phyloP scores from a whole-genome alignment of 2,113 vertebrate genomes.

The Silurus glanis region DNA sequence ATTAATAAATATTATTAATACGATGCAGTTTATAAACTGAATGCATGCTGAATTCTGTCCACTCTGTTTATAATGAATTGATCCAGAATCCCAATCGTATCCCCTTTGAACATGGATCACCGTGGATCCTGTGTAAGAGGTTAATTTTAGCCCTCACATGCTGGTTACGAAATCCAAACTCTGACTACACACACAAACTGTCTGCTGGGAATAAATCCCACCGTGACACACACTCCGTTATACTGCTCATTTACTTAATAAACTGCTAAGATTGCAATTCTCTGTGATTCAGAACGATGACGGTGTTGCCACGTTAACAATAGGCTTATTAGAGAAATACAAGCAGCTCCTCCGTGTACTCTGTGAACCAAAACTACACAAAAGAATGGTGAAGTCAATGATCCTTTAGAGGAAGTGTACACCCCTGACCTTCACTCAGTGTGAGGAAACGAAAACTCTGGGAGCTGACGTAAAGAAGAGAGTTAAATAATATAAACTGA shows the following conservation, averaged over 20 bases:
- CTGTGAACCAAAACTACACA: neutral
- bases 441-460: conserved; percentile 25
- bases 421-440: conserved; percentile 18
- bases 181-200: neutral
- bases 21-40: neutral
- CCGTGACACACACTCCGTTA: neutral
- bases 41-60: neutral
- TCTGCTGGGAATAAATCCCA: conserved; percentile 10
- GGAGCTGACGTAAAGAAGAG: neutral
- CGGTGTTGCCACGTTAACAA: neutral
- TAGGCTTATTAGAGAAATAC: neutral
- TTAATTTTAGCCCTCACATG: conserved; percentile 53
- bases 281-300: conserved; percentile 7
- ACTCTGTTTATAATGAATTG: neutral
- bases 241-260: conserved; percentile 9
- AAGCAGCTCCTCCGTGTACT: neutral
- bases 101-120: neutral
- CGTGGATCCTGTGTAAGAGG: neutral
- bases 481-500: too few species aligned
- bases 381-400: neutral
- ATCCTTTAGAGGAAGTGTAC: conserved; percentile 36
- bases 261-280: neutral
- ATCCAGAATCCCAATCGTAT: neutral
- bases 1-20: neutral
- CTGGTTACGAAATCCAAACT: conserved; percentile 37